Evolutionary conservation across 2,797 vertebrate genomes (phyloP).

Genomic region (Danio tinwini): DNA sequence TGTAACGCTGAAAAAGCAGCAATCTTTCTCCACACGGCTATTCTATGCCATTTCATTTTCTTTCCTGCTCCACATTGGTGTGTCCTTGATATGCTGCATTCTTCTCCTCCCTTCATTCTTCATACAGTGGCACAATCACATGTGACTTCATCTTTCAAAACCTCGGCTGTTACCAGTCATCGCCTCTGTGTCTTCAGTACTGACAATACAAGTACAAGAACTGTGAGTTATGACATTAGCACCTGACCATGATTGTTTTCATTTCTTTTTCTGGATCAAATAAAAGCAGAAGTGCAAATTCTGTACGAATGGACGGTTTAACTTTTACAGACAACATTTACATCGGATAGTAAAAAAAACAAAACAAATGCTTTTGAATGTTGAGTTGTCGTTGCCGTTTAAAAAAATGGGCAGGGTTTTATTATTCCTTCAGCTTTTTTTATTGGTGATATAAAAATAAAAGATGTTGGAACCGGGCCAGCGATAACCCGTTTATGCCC

Average conservation of each 20-base stretch:
- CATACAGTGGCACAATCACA: conserved; percentile 30
- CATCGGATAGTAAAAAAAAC: not conserved
- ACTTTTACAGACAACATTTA: not conserved
- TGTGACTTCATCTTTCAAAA: conserved; percentile 22
- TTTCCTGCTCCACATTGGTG: conserved; percentile 3
- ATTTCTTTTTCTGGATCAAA: conserved; percentile 29
- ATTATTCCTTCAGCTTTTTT: not conserved
- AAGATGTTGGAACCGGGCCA: conserved; percentile 51
- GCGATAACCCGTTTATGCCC: conserved; percentile 5
- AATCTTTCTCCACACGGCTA: conserved; percentile 1
- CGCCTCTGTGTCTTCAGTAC: conserved; percentile 41
- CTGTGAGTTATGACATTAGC: conserved; percentile 22
- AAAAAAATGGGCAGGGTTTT: conserved; percentile 18
- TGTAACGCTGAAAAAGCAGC: not conserved
- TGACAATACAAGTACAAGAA: conserved; percentile 27
- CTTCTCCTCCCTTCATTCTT: conserved; percentile 8
- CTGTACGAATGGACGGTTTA: not conserved
- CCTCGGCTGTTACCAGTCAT: conserved; percentile 45
- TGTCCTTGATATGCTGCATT: conserved; percentile 48
- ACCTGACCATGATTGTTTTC: conserved; percentile 11
- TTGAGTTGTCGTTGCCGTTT: not conserved
- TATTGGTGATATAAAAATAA: not conserved
- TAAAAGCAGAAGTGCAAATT: conserved; percentile 18
- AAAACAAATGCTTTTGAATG: not conserved
- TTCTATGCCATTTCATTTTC: conserved; percentile 3